These are phyloP conservation scores for Pangasianodon hypophthalmus DNA, from an alignment of 2,113 vertebrate species.

Conservation along the genomic window DNA sequence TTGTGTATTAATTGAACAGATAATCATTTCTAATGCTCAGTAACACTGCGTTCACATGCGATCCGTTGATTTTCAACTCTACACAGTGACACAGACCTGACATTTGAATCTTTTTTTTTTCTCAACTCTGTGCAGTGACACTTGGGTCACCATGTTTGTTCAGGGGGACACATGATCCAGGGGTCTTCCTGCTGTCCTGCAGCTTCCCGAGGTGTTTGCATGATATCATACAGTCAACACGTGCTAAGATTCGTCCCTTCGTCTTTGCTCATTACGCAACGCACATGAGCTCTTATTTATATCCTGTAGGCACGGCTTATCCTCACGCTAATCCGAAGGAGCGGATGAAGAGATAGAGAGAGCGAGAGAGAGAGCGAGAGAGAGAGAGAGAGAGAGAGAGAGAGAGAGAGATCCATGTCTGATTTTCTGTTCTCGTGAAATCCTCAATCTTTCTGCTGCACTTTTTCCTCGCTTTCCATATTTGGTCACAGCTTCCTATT, in stretches of 20 bases:
- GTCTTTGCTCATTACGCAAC: conserved; percentile 60
- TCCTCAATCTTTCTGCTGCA: background rate
- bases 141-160: background rate
- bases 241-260: background rate
- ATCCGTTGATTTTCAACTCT: no score
- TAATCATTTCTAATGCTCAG: background rate
- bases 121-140: background rate
- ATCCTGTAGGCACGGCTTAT: conserved; percentile 66
- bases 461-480: background rate
- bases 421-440: background rate
- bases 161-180: background rate
- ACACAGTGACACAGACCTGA: background rate
- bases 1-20: background rate
- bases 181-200: background rate
- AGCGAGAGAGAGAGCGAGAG: background rate
- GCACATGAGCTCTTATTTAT: conserved; percentile 65
- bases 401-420: background rate
- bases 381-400: conserved; percentile 31
- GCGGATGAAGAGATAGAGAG: background rate
- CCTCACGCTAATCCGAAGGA: conserved; percentile 63
- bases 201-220: background rate
- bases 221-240: background rate
- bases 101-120: background rate
- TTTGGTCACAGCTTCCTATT: background rate
- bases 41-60: background rate